phyloP scores from a whole-genome alignment of 1,140 invertebrate genomes.

The Cecropterus lyciades region DNA sequence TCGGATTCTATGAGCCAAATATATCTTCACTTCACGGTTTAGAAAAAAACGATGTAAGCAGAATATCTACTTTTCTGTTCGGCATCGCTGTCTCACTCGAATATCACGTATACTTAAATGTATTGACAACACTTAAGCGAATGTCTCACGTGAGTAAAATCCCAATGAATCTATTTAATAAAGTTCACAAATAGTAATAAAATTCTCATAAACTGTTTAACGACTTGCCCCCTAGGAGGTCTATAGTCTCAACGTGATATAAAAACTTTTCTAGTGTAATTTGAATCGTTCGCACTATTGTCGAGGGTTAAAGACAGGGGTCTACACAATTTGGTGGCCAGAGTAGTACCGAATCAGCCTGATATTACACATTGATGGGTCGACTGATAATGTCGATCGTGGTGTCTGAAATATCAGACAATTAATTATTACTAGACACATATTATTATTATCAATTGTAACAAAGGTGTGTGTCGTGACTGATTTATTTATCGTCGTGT shows the following conservation, averaged over 20 bases:
- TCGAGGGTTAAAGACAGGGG: background rate
- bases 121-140: constrained; percentile 21
- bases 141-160: constrained; percentile 20
- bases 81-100: no score
- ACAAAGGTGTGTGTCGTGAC: constrained; percentile 26
- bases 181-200: constrained; percentile 36
- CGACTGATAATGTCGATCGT: constrained; percentile 20
- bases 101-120: constrained; percentile 9
- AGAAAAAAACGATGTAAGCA: no score
- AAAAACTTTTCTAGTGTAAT: constrained; percentile 15
- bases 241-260: constrained; percentile 23
- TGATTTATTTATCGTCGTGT: constrained; percentile 22
- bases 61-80: no score
- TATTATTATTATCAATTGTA: constrained; percentile 26
- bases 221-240: constrained; percentile 34
- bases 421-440: constrained; percentile 34
- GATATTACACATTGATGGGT: constrained; percentile 26
- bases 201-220: constrained; percentile 37
- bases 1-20: no score
- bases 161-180: constrained; percentile 33
- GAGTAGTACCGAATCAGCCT: constrained; percentile 22
- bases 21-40: no score
- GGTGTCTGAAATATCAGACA: constrained; percentile 27
- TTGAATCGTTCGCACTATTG: constrained; percentile 9
- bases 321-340: background rate